Conservation (phyloP, 2,113 vertebrate genomes). For the Benitochromis conjunctus region DNA sequence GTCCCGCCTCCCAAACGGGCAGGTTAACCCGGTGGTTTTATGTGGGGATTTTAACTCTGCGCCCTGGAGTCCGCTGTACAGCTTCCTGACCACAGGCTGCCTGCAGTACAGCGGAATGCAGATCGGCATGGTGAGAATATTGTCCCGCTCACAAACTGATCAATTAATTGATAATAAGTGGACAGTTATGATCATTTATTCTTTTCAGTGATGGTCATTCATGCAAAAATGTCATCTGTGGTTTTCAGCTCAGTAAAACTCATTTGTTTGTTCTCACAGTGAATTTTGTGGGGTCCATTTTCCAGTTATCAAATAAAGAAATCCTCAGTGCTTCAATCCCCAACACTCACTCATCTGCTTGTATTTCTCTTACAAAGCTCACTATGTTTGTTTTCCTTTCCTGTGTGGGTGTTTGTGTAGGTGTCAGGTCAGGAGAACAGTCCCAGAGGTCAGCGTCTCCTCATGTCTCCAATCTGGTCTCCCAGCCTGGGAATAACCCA, state of each 20-base stretch:
- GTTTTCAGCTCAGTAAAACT: not conserved
- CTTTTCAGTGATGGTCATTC: not conserved
- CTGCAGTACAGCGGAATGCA: slow-evolving; percentile 84
- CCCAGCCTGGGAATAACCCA: slow-evolving; percentile 83
- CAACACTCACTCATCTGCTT: not conserved
- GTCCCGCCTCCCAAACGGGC: slow-evolving; percentile 75
- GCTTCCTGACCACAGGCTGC: slow-evolving; percentile 84
- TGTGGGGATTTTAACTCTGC: slow-evolving; percentile 97
- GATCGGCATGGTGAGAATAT: slow-evolving; percentile 81
- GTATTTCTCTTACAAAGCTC: not conserved
- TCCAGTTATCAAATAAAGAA: not conserved
- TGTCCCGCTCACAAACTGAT: not conserved
- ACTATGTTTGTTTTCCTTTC: not conserved
- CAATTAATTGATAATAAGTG: not conserved
- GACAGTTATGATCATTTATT: not conserved
- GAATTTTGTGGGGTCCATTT: not conserved
- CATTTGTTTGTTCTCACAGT: not conserved
- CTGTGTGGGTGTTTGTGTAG: slow-evolving; percentile 56
- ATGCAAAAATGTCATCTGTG: not conserved
- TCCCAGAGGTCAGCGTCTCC: slow-evolving; percentile 80
- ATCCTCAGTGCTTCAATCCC: not conserved
- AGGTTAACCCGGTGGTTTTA: slow-evolving; percentile 80
- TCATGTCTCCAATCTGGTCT: slow-evolving; percentile 89
- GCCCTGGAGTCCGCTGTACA: slow-evolving; percentile 88
- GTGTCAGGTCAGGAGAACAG: slow-evolving; percentile 91